Conservation (phyloP, 2,113 vertebrate species). For the Oncorhynchus kisutch region DNA sequence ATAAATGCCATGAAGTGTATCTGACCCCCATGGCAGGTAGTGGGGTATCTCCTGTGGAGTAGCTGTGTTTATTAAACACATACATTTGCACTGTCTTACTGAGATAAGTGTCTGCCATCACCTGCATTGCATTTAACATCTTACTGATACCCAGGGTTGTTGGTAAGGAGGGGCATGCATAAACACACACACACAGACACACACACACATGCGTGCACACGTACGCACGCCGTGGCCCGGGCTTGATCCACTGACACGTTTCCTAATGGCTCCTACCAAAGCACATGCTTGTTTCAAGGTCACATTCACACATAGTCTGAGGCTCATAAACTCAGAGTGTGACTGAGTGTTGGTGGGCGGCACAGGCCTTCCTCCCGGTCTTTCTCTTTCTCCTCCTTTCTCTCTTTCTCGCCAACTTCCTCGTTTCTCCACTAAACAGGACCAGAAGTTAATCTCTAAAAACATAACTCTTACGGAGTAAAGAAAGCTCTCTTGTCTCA, state of each 20-base stretch:
- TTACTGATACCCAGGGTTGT: constrained; percentile 13
- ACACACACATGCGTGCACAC: no score
- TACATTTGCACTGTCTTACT: constrained; percentile 9
- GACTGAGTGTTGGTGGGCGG: constrained; percentile 5
- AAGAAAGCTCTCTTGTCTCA: background rate
- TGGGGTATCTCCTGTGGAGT: constrained; percentile 2
- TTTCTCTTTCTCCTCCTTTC: background rate
- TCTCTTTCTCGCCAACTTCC: background rate
- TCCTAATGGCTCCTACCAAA: constrained; percentile 13
- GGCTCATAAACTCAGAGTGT: constrained; percentile 31
- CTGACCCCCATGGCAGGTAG: background rate
- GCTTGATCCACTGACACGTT: background rate
- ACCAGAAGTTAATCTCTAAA: background rate
- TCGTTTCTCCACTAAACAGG: background rate
- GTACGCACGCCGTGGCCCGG: background rate
- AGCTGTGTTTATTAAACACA: constrained; percentile 16
- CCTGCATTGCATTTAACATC: constrained; percentile 18
- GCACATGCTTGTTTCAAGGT: constrained; percentile 25
- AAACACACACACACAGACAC: no score
- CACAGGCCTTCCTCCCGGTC: background rate
- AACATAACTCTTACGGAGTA: background rate
- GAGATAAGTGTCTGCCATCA: constrained; percentile 25
- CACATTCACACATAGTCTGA: constrained; percentile 29
- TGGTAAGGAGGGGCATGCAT: background rate
- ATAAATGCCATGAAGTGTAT: background rate